Evolutionary conservation across 1,140 invertebrate species (phyloP).

Genomic region (Colletes gigas): DNA sequence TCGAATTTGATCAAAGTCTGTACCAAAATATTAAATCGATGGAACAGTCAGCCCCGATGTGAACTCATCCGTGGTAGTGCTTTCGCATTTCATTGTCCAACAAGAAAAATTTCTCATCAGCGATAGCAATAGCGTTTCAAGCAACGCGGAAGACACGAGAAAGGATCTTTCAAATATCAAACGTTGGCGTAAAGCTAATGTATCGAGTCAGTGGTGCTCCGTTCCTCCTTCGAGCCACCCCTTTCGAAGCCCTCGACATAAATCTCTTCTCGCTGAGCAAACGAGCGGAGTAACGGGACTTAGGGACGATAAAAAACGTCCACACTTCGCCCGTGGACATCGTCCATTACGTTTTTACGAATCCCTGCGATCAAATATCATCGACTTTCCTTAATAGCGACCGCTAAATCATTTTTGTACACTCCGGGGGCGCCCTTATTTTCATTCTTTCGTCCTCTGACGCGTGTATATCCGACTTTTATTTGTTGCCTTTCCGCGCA

Average conservation of each 20-base stretch:
- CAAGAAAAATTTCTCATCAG: neutral
- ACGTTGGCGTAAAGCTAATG: neutral
- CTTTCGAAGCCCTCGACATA: neutral
- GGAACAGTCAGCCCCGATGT: too few relatives aligned
- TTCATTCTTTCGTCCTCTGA: neutral
- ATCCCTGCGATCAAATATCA: neutral
- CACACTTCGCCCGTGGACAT: neutral
- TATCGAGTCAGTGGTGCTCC: neutral
- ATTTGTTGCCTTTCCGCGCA: neutral
- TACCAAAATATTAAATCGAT: too few relatives aligned
- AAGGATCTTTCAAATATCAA: neutral
- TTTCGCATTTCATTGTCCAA: neutral
- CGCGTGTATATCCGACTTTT: neutral
- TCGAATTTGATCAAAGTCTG: too few relatives aligned
- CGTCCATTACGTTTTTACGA: neutral
- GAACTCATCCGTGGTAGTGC: too few relatives aligned
- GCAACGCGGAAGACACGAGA: neutral
- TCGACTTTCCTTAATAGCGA: neutral
- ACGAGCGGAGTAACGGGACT: neutral
- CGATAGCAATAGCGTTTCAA: neutral
- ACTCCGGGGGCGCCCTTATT: neutral
- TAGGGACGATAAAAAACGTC: neutral
- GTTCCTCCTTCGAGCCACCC: neutral
- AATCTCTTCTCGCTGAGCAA: slow-evolving; percentile 14
- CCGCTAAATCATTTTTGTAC: neutral